These are phyloP conservation scores for Microchirus variegatus DNA, from an alignment of 2,797 vertebrate genomes.

Conservation along the genomic window DNA sequence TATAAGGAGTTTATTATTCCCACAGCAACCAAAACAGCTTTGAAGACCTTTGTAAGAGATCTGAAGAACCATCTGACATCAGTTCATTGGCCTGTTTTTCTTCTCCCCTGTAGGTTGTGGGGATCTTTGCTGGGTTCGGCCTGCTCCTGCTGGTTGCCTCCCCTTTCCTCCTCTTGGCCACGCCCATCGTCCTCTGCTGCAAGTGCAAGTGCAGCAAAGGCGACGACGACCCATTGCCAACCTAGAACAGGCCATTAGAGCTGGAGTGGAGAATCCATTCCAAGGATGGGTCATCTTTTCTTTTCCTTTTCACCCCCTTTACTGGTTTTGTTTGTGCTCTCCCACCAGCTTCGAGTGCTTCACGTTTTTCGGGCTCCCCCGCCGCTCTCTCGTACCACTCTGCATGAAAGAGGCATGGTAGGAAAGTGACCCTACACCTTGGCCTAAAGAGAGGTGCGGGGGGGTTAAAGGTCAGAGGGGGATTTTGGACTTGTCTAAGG, in stretches of 20 bases:
- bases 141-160: constrained; percentile 96
- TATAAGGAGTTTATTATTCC: too few relatives aligned
- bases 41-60: too few relatives aligned
- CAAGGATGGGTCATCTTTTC: constrained; percentile 53
- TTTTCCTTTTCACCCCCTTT: constrained; percentile 55
- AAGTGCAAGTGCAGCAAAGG: constrained; percentile 99
- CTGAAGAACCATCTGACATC: background rate
- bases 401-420: constrained; percentile 65
- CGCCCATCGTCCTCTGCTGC: constrained; percentile 97
- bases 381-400: constrained; percentile 63
- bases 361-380: constrained; percentile 54
- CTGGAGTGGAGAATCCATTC: constrained; percentile 36
- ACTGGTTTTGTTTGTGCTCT: constrained; percentile 54
- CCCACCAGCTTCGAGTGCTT: constrained; percentile 77
- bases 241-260: constrained; percentile 76
- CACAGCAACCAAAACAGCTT: too few relatives aligned
- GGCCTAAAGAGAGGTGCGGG: constrained; percentile 34
- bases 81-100: background rate
- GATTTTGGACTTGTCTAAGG: constrained; percentile 36
- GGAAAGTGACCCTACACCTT: constrained; percentile 30
- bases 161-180: constrained; percentile 95
- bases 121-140: constrained; percentile 98
- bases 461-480: constrained; percentile 37
- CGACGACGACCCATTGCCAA: constrained; percentile 95
- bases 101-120: constrained; percentile 87